Evolutionary conservation across 2,888 invertebrate species (phyloP).

Genomic region (Lasioglossum leucozonium): DNA sequence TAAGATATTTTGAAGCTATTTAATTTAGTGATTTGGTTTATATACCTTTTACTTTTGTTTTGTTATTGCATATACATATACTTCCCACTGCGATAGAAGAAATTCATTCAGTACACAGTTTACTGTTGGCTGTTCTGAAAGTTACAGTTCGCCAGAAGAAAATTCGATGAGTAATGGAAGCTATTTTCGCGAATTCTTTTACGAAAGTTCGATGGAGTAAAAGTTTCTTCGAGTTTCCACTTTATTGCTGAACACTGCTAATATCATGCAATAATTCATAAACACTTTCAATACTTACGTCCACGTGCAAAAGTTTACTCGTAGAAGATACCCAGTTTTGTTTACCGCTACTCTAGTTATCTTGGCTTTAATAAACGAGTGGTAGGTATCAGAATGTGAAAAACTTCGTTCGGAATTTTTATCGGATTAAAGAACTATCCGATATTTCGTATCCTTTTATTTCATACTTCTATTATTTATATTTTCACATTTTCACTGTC

Average conservation of each 20-base stretch:
- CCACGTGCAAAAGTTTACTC: background rate
- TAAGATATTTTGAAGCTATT: too few species aligned
- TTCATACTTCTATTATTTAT: background rate
- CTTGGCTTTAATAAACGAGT: background rate
- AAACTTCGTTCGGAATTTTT: background rate
- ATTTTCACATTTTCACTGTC: background rate
- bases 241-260: constrained; percentile 42
- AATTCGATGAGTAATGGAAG: background rate
- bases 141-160: background rate
- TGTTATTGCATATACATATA: background rate
- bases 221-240: constrained; percentile 40
- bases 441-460: too few species aligned
- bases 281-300: constrained; percentile 21
- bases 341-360: background rate
- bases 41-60: background rate
- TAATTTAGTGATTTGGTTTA: too few species aligned
- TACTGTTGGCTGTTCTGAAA: background rate
- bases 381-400: background rate
- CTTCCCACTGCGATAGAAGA: background rate
- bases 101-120: background rate
- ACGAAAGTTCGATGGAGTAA: constrained; percentile 35
- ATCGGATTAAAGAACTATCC: background rate
- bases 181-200: constrained; percentile 42
- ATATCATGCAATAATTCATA: constrained; percentile 40
- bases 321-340: background rate